Conservation (phyloP, 2,797 vertebrate species). For the Macroramphosus scolopax region DNA sequence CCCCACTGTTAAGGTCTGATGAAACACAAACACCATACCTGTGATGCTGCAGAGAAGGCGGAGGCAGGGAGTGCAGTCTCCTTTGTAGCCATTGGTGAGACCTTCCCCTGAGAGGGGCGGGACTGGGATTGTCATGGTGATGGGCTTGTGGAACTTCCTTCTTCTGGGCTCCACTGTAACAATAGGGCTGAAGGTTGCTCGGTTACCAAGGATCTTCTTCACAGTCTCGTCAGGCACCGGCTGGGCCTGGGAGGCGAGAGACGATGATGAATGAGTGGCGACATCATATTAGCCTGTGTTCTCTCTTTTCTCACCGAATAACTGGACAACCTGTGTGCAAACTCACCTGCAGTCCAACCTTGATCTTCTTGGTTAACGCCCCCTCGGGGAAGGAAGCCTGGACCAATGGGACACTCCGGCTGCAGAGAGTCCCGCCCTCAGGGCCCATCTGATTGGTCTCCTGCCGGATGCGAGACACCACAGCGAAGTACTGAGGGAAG, state of each 20-base stretch:
- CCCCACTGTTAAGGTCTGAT: no score
- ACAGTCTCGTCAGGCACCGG: slow-evolving; percentile 92
- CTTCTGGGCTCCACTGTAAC: slow-evolving; percentile 98
- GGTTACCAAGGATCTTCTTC: slow-evolving; percentile 94
- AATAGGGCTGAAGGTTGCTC: slow-evolving; percentile 97
- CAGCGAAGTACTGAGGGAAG: slow-evolving; percentile 97
- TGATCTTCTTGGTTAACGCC: slow-evolving; percentile 95
- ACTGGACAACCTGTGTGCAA: not conserved
- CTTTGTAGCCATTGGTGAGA: slow-evolving; percentile 91
- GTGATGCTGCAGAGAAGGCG: slow-evolving; percentile 98
- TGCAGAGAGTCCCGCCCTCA: slow-evolving; percentile 91
- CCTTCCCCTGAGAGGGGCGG: slow-evolving; percentile 93
- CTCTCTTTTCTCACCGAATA: no score
- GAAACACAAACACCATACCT: slow-evolving; percentile 66
- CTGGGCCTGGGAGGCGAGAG: slow-evolving; percentile 81
- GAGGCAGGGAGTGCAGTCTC: slow-evolving; percentile 89
- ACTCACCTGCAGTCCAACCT: slow-evolving; percentile 94
- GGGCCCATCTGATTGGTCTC: slow-evolving; percentile 97
- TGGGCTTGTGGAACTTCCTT: slow-evolving; percentile 98
- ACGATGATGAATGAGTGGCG: not conserved
- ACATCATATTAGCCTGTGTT: no score
- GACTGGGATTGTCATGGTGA: slow-evolving; percentile 98
- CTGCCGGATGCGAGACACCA: slow-evolving; percentile 97
- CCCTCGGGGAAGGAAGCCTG: slow-evolving; percentile 97
- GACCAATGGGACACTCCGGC: slow-evolving; percentile 87